Percentiles rank a stretch among this genome's conserved stretches.
phyloP scores from a whole-genome alignment of 1,140 invertebrate species.

The Nasonia longicornis region DNA sequence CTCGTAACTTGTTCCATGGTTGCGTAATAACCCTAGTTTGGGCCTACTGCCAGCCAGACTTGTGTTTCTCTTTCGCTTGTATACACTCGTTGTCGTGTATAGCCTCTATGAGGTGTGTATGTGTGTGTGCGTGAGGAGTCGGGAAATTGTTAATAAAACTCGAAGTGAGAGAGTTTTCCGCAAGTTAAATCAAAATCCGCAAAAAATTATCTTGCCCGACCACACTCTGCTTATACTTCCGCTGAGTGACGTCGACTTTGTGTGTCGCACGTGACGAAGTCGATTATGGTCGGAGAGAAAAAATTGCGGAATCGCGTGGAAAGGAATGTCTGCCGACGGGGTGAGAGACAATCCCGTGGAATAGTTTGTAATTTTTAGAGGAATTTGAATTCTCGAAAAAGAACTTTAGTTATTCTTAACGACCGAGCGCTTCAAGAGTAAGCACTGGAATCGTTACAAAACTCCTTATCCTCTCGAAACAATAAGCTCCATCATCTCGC shows the following conservation, averaged over 20 bases:
- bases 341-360: no score
- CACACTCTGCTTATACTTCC: background rate
- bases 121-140: background rate
- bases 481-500: no score
- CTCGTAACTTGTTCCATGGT: conserved; percentile 57
- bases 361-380: no score
- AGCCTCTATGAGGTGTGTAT: background rate
- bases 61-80: conserved; percentile 36
- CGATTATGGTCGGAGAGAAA: background rate
- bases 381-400: no score
- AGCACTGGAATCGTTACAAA: no score
- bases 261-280: no score
- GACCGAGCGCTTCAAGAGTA: no score
- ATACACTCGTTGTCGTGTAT: background rate
- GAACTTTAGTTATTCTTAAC: no score
- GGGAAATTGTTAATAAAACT: conserved; percentile 19
- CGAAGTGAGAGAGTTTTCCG: conserved; percentile 35
- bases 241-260: background rate
- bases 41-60: conserved; percentile 38
- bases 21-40: conserved; percentile 54
- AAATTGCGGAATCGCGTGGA: background rate
- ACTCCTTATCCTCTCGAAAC: no score
- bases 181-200: conserved; percentile 52
- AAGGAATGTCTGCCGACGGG: no score
- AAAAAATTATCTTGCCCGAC: conserved; percentile 28